A percentile compares a stretch with the other conserved stretches of the same genome.
These are phyloP conservation scores for Syngnathus acus DNA, from an alignment of 2,797 vertebrate species.

Conservation along the genomic window DNA sequence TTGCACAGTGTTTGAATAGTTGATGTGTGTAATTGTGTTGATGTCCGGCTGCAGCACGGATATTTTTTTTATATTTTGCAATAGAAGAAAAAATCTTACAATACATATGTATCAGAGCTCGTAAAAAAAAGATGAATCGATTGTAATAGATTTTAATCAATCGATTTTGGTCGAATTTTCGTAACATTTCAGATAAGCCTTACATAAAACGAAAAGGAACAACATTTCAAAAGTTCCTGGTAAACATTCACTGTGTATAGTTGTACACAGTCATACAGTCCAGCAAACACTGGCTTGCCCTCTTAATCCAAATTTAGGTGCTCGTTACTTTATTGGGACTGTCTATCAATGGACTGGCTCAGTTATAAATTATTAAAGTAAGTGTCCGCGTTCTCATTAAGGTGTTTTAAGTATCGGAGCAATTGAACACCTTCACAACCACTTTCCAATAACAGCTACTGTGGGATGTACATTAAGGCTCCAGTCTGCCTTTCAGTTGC, in stretches of 20 bases:
- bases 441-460: constrained; percentile 59
- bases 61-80: not conserved
- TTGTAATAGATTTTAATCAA: too few relatives aligned
- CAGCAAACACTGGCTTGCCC: constrained; percentile 12
- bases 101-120: not conserved
- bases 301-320: constrained; percentile 58
- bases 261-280: constrained; percentile 9
- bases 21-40: not conserved
- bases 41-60: not conserved
- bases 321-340: constrained; percentile 44
- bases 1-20: not conserved
- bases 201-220: constrained; percentile 19
- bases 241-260: constrained; percentile 21
- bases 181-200: constrained; percentile 41
- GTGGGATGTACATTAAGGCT: constrained; percentile 59
- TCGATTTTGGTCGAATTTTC: too few relatives aligned
- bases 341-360: constrained; percentile 36
- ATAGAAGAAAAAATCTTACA: not conserved
- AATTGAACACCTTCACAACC: constrained; percentile 50
- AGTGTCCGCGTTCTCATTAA: constrained; percentile 65
- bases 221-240: constrained; percentile 15
- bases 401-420: constrained; percentile 55
- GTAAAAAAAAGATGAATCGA: too few relatives aligned
- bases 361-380: constrained; percentile 41
- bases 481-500: constrained; percentile 55